Evolutionary conservation across 2,888 invertebrate species (phyloP).

Genomic region (Lasioglossum leucozonium): DNA sequence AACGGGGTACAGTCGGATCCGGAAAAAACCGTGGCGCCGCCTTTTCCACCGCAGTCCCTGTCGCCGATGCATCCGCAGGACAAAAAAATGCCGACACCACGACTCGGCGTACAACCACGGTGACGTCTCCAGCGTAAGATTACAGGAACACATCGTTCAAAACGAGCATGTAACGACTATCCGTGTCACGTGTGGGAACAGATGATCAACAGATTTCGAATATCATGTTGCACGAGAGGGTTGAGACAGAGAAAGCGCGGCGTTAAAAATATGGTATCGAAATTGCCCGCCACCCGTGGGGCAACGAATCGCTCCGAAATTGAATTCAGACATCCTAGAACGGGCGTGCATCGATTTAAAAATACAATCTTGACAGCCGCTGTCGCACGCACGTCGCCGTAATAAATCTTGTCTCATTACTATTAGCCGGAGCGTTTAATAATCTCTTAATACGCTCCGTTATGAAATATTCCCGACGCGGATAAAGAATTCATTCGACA

Average conservation of each 20-base stretch:
- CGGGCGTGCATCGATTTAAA: neutral
- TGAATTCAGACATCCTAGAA: neutral
- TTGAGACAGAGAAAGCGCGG: no score
- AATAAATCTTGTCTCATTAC: constrained; percentile 20
- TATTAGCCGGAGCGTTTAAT: constrained; percentile 31
- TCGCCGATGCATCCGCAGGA: constrained; percentile 9
- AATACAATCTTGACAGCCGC: neutral
- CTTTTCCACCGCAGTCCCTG: constrained; percentile 14
- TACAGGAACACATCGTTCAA: constrained; percentile 71
- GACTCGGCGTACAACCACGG: constrained; percentile 23
- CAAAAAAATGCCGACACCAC: constrained; percentile 31
- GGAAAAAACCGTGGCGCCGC: constrained; percentile 27
- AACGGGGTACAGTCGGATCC: neutral
- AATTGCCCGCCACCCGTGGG: constrained; percentile 26
- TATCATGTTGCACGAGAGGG: constrained; percentile 69
- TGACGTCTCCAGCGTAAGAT: constrained; percentile 59
- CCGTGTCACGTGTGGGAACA: constrained; percentile 69
- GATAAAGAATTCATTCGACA: constrained; percentile 8
- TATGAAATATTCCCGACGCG: constrained; percentile 19
- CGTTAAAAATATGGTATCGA: constrained; percentile 42
- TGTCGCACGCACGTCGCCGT: neutral
- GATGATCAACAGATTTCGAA: constrained; percentile 68
- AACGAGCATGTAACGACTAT: constrained; percentile 54
- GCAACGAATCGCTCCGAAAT: neutral
- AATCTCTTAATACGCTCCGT: constrained; percentile 24